A percentile compares a stretch with the other conserved stretches of the same genome.
phyloP scores from a whole-genome alignment of 2,888 invertebrate genomes.

The Phanerotoma sp. region DNA sequence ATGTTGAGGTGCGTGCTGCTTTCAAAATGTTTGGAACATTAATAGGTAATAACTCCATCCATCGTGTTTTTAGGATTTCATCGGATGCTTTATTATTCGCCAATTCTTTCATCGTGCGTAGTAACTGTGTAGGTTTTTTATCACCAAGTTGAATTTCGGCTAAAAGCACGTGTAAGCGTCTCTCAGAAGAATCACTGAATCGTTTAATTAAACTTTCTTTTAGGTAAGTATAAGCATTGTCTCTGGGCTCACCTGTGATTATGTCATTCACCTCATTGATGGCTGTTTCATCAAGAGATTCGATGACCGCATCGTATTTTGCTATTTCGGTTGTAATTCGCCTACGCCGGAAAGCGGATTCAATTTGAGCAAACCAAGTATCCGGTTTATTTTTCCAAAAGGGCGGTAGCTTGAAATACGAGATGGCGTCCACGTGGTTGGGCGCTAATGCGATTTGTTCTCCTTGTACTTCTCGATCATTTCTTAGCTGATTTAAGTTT shows the following conservation, averaged over 20 bases:
- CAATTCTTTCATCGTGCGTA: conserved; percentile 27
- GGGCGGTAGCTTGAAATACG: not conserved
- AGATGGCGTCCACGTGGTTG: too few species aligned
- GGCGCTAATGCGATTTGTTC: too few species aligned
- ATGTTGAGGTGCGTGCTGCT: not conserved
- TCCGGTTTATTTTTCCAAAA: not conserved
- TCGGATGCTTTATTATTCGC: conserved; percentile 23
- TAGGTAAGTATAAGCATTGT: not conserved
- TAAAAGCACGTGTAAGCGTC: conserved; percentile 18
- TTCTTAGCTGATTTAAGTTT: too few species aligned
- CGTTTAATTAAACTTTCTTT: not conserved
- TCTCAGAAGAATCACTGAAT: not conserved
- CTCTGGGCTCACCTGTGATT: not conserved
- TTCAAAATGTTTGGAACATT: conserved; percentile 5
- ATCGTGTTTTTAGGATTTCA: conserved; percentile 29
- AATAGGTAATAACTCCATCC: too few species aligned
- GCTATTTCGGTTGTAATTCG: not conserved
- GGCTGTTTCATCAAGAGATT: not conserved
- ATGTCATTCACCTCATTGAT: not conserved
- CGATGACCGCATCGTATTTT: not conserved
- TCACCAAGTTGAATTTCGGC: conserved; percentile 23
- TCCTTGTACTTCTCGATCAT: too few species aligned
- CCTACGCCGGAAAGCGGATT: not conserved
- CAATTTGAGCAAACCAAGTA: not conserved
- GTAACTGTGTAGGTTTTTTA: too few species aligned